Base-by-base conservation (phyloP, 2,113 vertebrate species). In the Electrona antarctica region DNA sequence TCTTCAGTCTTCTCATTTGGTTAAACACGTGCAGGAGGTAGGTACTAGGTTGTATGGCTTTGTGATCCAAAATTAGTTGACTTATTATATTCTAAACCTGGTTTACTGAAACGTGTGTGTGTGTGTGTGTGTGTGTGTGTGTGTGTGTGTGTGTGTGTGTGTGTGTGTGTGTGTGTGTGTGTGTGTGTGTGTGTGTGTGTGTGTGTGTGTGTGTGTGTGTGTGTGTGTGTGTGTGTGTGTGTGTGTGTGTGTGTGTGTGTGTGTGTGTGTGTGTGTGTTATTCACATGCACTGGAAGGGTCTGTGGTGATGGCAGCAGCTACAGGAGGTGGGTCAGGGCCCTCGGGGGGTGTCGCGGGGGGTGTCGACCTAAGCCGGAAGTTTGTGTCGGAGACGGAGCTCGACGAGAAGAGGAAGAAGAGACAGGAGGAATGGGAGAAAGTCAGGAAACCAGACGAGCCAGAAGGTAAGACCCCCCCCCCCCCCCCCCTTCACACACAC, bases 401-500 rank as follows among this genome's bases (percentile, higher is more conserved):
- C 29, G 97, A 99, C 63, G 97, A 99, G 72, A 93, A 69, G 29
- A 94, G 95, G n/a, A 97, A 97, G 90, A 95, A 92, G 59, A 94
- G 97, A 10, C 98, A 99, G 67, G 97, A 98, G 85, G 98, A 99
- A 90, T 99, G 97, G 98, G 97, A 99, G 77, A 98, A 97, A 74
- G 96, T 99, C 74, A 87, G 97, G 11, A 98, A 99, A 85, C 96
- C 97, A 0, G 98, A 98, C 0, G 98, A 99, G 71, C 97, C 97
- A 0, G 82, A 97, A 93, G 95, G 98, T 99, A 89, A 88, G 72
- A 68, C 10, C 6, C 48, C 1, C 33, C 21, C 2, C 1, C 21
- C 21, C 21, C 21, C 21, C 21, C 21, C 21, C 21, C 21, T 21
- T 21, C 21, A 21, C 21, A 21, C 21, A 21, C 21, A 2, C 21